Percentiles rank a stretch among this genome's conserved stretches.
Conservation (phyloP, 2,113 vertebrate species). For the Morone saxatilis region DNA sequence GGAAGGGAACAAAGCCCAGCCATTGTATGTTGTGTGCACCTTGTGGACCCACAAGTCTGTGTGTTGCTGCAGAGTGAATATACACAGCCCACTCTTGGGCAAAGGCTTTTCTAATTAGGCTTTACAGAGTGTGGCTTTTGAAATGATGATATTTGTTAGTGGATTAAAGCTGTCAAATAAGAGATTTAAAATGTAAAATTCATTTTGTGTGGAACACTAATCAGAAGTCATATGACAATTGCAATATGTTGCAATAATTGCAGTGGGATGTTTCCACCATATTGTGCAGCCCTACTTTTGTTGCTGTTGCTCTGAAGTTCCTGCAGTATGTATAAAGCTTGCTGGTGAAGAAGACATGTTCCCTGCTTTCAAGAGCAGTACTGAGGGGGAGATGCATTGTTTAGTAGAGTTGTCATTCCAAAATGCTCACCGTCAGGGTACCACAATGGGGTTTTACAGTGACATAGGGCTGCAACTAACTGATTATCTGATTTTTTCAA, state of each 20-base stretch:
- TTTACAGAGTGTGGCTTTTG: background rate
- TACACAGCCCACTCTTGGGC: background rate
- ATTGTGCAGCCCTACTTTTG: too few relatives aligned
- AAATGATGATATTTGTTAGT: background rate
- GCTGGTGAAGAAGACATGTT: background rate
- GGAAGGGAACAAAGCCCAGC: constrained; percentile 62
- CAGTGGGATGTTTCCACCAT: background rate
- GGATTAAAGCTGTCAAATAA: constrained; percentile 12
- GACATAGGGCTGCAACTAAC: too few relatives aligned
- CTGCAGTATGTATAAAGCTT: background rate
- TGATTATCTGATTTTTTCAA: too few relatives aligned
- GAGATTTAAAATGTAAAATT: background rate
- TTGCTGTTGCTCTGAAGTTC: background rate
- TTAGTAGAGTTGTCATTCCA: too few relatives aligned
- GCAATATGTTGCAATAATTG: background rate
- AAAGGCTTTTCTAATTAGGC: background rate
- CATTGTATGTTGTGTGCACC: constrained; percentile 51
- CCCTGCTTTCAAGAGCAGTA: background rate
- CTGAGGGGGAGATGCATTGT: background rate
- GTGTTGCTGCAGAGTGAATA: constrained; percentile 33
- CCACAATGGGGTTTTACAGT: too few relatives aligned
- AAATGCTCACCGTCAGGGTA: background rate
- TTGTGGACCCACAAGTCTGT: constrained; percentile 10
- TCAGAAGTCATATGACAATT: too few relatives aligned
- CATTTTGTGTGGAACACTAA: too few relatives aligned